Base-by-base conservation (phyloP, 2,888 invertebrate species). In the Nebria brevicollis region DNA sequence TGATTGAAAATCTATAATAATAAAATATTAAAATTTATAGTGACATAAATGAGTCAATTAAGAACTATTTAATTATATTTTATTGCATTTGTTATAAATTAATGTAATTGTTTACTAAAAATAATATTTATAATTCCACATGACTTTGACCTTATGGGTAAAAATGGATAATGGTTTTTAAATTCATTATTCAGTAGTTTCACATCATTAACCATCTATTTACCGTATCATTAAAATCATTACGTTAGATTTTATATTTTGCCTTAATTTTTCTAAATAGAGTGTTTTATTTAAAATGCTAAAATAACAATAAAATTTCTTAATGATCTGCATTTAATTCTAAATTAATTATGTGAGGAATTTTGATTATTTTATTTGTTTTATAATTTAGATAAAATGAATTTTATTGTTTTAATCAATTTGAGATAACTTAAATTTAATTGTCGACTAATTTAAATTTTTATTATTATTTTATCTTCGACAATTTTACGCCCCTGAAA, bases 401-500 rank as follows among this genome's bases (percentile, higher is more conserved):
- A 54, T 54, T 54, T 54, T 54, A 54, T 54, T 54, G 54, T 54
- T 54, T 54, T 54, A 54, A 54, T 54, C 54, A 54, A 54, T 54
- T 54, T 8, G 11, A 20, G 54, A 54, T 54, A 54, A 54, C 64
- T 54, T 15, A 64, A 41, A 75, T 75, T 75, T 75, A 54, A 65
- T 65, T n/a, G 13, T 34, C 11, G 13, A 25, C 66, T 25, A 43
- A 15, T 75, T 72, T 41, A 13, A 54, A 11, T 54, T 72, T 72
- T 72, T 75, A 26, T 64, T 64, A 54, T 54, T 13, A 25, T 25
- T 64, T 75, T 65, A 75, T 75, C 75, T 11, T 1, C 3, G 13
- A 42, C 5, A 13, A 34, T 34, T 10, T 26, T 65, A 75, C 75
- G 75, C 75, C 75, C 75, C 66, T 75, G 75, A 25, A 75, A 75